Evolutionary conservation across 2,797 vertebrate genomes (phyloP).

Genomic region (Heterohyrax brucei): DNA sequence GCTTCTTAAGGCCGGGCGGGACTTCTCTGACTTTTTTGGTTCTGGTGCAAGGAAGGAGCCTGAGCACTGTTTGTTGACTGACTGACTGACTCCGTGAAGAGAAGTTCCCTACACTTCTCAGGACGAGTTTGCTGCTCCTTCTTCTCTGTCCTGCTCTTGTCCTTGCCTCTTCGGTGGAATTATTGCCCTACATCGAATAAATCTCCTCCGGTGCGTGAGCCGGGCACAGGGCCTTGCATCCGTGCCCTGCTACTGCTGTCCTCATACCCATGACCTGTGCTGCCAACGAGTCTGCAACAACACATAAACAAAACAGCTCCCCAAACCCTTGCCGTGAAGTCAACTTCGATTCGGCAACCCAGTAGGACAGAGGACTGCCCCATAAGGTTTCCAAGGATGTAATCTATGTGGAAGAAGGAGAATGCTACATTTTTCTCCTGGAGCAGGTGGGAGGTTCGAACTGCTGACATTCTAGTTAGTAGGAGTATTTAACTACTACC

Average conservation of each 20-base stretch:
- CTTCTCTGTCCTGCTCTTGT: not conserved
- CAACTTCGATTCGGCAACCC: not conserved
- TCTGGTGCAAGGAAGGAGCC: not conserved
- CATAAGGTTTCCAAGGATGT: not conserved
- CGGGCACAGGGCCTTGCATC: too few species aligned
- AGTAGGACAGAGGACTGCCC: not conserved
- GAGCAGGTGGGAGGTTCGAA: not conserved
- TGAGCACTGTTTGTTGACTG: accelerated
- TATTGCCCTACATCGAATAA: accelerated
- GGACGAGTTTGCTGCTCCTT: not conserved
- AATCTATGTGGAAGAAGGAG: not conserved
- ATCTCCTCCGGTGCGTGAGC: accelerated
- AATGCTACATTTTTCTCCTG: not conserved
- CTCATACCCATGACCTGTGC: accelerated
- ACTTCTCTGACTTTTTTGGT: not conserved
- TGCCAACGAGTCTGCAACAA: not conserved
- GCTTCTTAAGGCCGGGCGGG: too few species aligned
- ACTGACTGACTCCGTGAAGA: accelerated
- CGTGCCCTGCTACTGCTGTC: accelerated
- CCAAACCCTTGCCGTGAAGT: not conserved
- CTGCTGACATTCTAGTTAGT: not conserved
- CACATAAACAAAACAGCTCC: not conserved
- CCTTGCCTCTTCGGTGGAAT: not conserved
- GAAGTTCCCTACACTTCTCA: accelerated
- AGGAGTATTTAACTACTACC: not conserved